Base-by-base conservation (phyloP, 2,888 invertebrate genomes). In the Celastrina argiolus region DNA sequence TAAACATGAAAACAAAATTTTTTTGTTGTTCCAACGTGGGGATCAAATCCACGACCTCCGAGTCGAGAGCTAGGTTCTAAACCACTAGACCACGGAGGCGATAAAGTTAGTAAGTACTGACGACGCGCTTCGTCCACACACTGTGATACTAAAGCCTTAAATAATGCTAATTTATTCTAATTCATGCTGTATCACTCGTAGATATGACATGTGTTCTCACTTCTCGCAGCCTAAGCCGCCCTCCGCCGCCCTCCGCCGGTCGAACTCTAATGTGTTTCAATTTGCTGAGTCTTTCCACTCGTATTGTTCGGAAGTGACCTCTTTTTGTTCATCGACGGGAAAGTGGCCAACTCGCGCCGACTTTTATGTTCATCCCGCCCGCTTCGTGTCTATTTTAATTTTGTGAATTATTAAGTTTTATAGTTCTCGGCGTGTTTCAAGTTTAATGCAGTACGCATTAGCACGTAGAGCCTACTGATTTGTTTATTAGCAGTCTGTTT, bases 301-400 rank as follows among this genome's bases (percentile, higher is more conserved):
- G 45, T 45, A 45, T 51, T 51, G 51, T 51, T 26, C 4, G 12
- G 22, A 51, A 51, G 26, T 51, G 14, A 12, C 1, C 51, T 51
- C 51, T 51, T 51, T 51, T 51, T 51, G 22, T 51, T 22, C 51
- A 51, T 51, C 18, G 45, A 45, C 3, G 45, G 45, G 1, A 22
- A 51, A 51, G 36, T 36, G 2, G 51, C 51, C 51, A 12, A 14
- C 51, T 51, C 51, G 22, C 26, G 51, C 51, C 51, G 12, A 51
- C 51, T 14, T 51, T 51, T 51, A 26, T 51, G 16, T 18, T 51
- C 26, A 51, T 51, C 51, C 14, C 8, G 22, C 10, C 22, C 51
- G 14, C 51, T 51, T 51, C 22, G 51, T 51, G 22, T 51, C 51
- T 51, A 22, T 51, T 51, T 51, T 26, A 26, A 51, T 51, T 51